Percentiles rank a stretch among this genome's conserved stretches.
Evolutionary conservation across 2,797 vertebrate species (phyloP).

Genomic region (Schizopygopsis pylzovi): DNA sequence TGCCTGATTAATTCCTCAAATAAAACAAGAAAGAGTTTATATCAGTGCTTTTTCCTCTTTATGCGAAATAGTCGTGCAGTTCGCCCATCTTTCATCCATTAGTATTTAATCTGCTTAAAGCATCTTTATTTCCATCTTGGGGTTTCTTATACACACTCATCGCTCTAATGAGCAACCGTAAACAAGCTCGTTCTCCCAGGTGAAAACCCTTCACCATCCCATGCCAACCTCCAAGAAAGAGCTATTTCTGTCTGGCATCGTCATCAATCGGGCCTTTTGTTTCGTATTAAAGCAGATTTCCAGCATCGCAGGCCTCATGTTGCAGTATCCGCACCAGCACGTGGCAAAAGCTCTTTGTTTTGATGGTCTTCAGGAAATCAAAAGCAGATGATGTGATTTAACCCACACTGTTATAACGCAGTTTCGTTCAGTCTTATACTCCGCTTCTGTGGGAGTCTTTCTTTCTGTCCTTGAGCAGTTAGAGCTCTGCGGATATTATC

Average conservation of each 20-base stretch:
- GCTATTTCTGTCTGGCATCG: slow-evolving; percentile 27
- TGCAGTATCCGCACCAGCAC: slow-evolving; percentile 29
- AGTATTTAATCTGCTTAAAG: background rate
- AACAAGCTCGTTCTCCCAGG: background rate
- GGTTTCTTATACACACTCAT: background rate
- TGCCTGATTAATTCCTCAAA: background rate
- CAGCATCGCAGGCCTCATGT: background rate
- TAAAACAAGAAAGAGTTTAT: slow-evolving; percentile 26
- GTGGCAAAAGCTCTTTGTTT: background rate
- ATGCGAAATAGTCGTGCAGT: background rate
- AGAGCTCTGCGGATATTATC: background rate
- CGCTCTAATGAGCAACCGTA: background rate
- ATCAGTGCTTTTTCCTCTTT: background rate
- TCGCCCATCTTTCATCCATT: background rate
- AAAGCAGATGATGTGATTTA: slow-evolving; percentile 22
- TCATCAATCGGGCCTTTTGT: slow-evolving; percentile 16
- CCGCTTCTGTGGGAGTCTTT: background rate
- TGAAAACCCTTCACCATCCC: background rate
- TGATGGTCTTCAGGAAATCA: slow-evolving; percentile 20
- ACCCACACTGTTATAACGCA: background rate
- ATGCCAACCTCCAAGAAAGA: slow-evolving; percentile 27
- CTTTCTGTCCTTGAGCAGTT: background rate
- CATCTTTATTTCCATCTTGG: background rate
- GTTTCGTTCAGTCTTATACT: background rate
- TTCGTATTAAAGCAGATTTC: slow-evolving; percentile 28